A percentile compares a stretch with the other conserved stretches of the same genome.
These are phyloP conservation scores for Amphilophus citrinellus DNA, from an alignment of 2,113 vertebrate species.

Conservation along the genomic window DNA sequence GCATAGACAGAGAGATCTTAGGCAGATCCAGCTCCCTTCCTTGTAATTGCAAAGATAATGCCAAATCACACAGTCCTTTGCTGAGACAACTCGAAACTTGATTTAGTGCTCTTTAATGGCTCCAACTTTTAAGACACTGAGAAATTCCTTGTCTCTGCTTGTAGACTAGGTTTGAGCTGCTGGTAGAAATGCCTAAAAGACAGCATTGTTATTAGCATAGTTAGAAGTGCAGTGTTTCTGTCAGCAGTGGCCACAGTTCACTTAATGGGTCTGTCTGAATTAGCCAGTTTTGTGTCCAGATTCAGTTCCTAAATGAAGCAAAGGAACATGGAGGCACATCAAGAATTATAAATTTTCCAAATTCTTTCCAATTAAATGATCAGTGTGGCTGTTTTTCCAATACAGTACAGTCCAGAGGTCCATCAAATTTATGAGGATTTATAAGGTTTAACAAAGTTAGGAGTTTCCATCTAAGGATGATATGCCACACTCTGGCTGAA, in stretches of 20 bases:
- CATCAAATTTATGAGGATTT: too few relatives aligned
- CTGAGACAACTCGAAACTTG: slow-evolving; percentile 72
- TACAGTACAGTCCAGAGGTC: neutral
- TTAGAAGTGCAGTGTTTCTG: neutral
- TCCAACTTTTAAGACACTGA: slow-evolving; percentile 70
- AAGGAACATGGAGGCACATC: neutral
- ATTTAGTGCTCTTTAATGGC: slow-evolving; percentile 79
- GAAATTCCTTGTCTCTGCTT: slow-evolving; percentile 67
- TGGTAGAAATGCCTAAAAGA: neutral
- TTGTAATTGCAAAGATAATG: slow-evolving; percentile 81
- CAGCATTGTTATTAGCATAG: neutral
- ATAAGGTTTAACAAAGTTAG: too few relatives aligned
- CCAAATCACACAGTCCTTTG: slow-evolving; percentile 74
- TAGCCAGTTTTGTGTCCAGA: neutral
- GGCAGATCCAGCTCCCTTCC: slow-evolving; percentile 71
- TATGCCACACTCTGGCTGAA: too few relatives aligned
- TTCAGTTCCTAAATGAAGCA: neutral
- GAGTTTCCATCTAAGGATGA: too few relatives aligned
- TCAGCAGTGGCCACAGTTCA: neutral
- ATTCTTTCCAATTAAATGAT: neutral
- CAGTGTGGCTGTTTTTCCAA: neutral
- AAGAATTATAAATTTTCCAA: neutral
- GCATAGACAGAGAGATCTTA: slow-evolving; percentile 74
- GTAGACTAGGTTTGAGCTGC: slow-evolving; percentile 21
- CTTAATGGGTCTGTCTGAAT: neutral